Evolutionary conservation across 2,888 invertebrate species (phyloP).

Genomic region (Macropis europaea): DNA sequence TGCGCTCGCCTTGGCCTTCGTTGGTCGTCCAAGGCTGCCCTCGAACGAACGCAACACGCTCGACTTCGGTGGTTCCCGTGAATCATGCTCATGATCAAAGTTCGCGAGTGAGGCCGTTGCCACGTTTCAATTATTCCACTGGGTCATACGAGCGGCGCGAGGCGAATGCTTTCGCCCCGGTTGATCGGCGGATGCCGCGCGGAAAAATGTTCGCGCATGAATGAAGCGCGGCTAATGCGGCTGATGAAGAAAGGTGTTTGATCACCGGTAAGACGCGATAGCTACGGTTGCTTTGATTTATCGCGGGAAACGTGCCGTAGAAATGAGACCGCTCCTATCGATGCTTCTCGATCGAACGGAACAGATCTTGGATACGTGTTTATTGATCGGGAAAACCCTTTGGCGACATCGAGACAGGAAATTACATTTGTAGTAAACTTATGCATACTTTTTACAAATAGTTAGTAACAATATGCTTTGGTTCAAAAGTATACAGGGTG

Average conservation of each 20-base stretch:
- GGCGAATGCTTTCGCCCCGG: constrained; percentile 25
- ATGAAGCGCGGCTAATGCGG: constrained; percentile 7
- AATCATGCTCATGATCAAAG: constrained; percentile 31
- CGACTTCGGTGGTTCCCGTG: constrained; percentile 20
- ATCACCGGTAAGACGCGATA: not conserved
- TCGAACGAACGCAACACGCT: constrained; percentile 25
- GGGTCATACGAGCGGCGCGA: constrained; percentile 34
- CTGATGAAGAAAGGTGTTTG: constrained; percentile 4
- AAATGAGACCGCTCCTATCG: too few relatives aligned
- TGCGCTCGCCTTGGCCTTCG: constrained; percentile 52
- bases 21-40: constrained; percentile 49
- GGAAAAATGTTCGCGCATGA: constrained; percentile 5
- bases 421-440: too few relatives aligned
- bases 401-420: too few relatives aligned
- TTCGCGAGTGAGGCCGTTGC: constrained; percentile 23
- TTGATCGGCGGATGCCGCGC: not conserved
- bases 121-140: constrained; percentile 42
- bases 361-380: too few relatives aligned
- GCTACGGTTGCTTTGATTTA: too few relatives aligned
- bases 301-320: too few relatives aligned
- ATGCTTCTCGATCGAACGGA: too few relatives aligned
- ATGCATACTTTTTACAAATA: too few relatives aligned
- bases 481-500: too few relatives aligned
- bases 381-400: too few relatives aligned
- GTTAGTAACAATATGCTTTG: too few relatives aligned